These are phyloP conservation scores for Cryptotis parvus DNA, from an alignment of 2,113 vertebrate species.

Conservation along the genomic window DNA sequence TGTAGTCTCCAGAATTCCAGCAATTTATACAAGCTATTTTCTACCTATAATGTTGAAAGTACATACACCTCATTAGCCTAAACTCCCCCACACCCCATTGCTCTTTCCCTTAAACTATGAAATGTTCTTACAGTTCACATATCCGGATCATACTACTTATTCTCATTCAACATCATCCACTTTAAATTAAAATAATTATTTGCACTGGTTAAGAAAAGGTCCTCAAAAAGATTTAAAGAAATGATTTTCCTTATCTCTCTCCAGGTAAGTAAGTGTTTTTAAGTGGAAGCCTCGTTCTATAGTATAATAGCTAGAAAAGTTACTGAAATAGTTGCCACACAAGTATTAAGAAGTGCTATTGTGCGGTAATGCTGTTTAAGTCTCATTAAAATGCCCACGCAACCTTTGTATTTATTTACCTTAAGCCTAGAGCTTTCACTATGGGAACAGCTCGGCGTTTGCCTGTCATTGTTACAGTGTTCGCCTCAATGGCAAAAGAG, in stretches of 20 bases:
- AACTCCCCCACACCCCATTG: neutral
- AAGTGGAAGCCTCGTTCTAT: neutral
- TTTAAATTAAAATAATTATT: conserved; percentile 26
- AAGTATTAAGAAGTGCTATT: neutral
- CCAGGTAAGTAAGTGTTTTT: neutral
- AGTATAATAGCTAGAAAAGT: conserved; percentile 51
- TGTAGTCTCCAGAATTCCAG: conserved; percentile 29
- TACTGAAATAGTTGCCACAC: conserved; percentile 45
- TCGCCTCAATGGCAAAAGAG: conserved; percentile 65
- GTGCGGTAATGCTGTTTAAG: conserved; percentile 45
- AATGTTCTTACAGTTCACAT: neutral
- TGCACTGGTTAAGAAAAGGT: conserved; percentile 7
- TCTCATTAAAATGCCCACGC: conserved; percentile 58
- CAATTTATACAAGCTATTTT: conserved; percentile 46
- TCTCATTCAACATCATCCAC: conserved; percentile 11
- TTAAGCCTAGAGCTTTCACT: conserved; percentile 45
- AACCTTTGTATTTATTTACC: conserved; percentile 63
- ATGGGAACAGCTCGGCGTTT: conserved; percentile 38
- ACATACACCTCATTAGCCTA: neutral
- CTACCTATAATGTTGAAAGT: neutral
- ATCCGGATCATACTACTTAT: neutral
- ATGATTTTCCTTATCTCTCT: neutral
- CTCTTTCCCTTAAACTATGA: conserved; percentile 11
- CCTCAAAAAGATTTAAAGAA: neutral
- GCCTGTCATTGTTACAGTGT: conserved; percentile 59